Evolutionary conservation across 1,140 invertebrate species (phyloP).

Genomic region (Ceratina japonica): DNA sequence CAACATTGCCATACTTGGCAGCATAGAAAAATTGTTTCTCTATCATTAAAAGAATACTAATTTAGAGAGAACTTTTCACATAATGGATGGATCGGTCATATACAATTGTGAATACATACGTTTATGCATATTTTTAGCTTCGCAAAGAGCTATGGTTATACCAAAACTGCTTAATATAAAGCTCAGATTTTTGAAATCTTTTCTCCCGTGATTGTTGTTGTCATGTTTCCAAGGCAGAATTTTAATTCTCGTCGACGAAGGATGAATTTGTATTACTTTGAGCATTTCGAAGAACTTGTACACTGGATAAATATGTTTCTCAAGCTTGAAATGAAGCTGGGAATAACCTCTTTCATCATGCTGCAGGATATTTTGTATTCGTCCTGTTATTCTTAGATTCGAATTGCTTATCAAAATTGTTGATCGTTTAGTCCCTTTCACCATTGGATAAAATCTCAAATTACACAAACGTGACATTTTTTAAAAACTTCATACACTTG

Average conservation of each 20-base stretch:
- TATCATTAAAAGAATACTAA: constrained; percentile 69
- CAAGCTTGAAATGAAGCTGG: neutral
- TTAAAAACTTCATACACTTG: neutral
- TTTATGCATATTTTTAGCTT: constrained; percentile 53
- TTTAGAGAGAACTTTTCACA: neutral
- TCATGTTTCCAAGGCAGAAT: constrained; percentile 14
- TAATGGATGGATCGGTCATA: neutral
- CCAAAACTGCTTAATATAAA: constrained; percentile 62
- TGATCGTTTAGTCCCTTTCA: constrained; percentile 17
- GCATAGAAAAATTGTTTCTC: constrained; percentile 83
- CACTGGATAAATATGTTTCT: constrained; percentile 37
- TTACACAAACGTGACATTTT: constrained; percentile 64
- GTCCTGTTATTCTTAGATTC: neutral
- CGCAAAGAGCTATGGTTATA: constrained; percentile 57
- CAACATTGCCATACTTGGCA: constrained; percentile 82
- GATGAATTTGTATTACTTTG: neutral
- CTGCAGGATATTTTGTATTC: neutral
- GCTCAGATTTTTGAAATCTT: constrained; percentile 42
- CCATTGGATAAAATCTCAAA: constrained; percentile 33
- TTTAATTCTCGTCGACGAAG: constrained; percentile 3
- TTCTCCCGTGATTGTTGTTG: constrained; percentile 3
- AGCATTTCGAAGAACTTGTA: constrained; percentile 46
- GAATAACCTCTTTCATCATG: constrained; percentile 60
- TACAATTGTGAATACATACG: constrained; percentile 52
- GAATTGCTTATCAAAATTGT: constrained; percentile 27